These are phyloP conservation scores for Onthophagus sagittarius DNA, from an alignment of 2,888 invertebrate genomes.

Conservation along the genomic window DNA sequence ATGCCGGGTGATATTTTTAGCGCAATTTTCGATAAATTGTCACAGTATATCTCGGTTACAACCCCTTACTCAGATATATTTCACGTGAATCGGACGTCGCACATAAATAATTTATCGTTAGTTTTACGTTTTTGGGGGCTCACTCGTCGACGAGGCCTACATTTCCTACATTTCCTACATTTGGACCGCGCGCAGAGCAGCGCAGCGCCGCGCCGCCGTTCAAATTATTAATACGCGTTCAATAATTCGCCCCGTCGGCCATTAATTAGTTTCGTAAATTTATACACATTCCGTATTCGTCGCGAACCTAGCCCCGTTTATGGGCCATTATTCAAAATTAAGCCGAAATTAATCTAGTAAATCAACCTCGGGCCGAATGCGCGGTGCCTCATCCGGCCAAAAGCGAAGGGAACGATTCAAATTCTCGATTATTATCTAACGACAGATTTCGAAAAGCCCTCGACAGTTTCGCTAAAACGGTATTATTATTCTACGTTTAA, in stretches of 20 bases:
- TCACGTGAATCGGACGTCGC: not conserved
- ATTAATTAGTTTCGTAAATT: conserved; percentile 13
- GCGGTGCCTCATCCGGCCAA: conserved; percentile 33
- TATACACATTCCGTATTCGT: conserved; percentile 14
- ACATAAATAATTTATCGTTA: conserved; percentile 11
- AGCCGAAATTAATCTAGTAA: conserved; percentile 42
- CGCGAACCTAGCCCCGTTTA: conserved; percentile 18
- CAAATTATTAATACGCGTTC: conserved; percentile 8
- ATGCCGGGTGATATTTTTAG: not conserved
- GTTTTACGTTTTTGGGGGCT: conserved; percentile 7
- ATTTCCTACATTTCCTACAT: too few species aligned
- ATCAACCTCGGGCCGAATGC: conserved; percentile 41
- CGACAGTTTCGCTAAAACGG: not conserved
- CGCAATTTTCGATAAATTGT: not conserved
- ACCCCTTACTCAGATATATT: conserved; percentile 10
- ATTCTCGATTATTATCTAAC: conserved; percentile 35
- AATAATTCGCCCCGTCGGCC: conserved; percentile 4
- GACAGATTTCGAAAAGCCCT: conserved; percentile 11
- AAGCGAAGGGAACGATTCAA: conserved; percentile 40
- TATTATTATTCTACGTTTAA: not conserved
- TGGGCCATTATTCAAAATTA: conserved; percentile 40
- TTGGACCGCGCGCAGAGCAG: too few species aligned
- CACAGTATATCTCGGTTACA: not conserved
- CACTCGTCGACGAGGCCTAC: not conserved
- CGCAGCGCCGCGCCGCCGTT: too few species aligned